Evolutionary conservation across 2,797 vertebrate genomes (phyloP).

Genomic region (Chaetodon trifasciatus): DNA sequence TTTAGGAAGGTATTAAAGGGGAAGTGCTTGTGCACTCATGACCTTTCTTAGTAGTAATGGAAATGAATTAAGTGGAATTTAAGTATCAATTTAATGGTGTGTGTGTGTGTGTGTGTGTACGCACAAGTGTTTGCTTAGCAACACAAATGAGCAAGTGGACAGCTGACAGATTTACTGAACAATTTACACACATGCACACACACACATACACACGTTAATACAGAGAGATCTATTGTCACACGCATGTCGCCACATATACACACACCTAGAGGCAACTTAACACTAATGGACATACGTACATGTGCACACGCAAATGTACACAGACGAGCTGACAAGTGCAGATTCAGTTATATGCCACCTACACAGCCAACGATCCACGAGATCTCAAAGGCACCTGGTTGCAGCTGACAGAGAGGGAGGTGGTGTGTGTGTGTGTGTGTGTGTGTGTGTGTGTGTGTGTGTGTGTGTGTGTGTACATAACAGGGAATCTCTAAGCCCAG

Average conservation of each 20-base stretch:
- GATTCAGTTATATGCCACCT: constrained; percentile 64
- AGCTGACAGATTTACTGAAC: constrained; percentile 34
- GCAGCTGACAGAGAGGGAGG: constrained; percentile 57
- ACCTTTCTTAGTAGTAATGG: constrained; percentile 59
- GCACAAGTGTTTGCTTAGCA: constrained; percentile 45
- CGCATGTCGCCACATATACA: constrained; percentile 23
- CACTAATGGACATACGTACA: constrained; percentile 18
- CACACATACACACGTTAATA: constrained; percentile 9
- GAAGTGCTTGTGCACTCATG: constrained; percentile 47
- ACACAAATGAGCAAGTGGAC: constrained; percentile 49
- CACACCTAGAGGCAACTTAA: constrained; percentile 20
- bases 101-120: constrained; percentile 10
- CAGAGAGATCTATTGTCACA: constrained; percentile 21
- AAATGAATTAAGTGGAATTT: constrained; percentile 61
- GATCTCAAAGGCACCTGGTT: constrained; percentile 78
- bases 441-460: constrained; percentile 50
- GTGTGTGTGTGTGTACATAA: constrained; percentile 42
- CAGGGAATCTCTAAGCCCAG: constrained; percentile 58
- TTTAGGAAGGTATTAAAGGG: constrained; percentile 50
- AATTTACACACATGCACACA: constrained; percentile 32
- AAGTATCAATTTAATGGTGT: constrained; percentile 50
- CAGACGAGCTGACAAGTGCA: constrained; percentile 39
- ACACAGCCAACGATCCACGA: constrained; percentile 70
- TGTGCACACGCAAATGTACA: constrained; percentile 8
- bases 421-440: constrained; percentile 34